phyloP scores from a whole-genome alignment of 2,888 invertebrate species.

The Dicyrtomina minuta region DNA sequence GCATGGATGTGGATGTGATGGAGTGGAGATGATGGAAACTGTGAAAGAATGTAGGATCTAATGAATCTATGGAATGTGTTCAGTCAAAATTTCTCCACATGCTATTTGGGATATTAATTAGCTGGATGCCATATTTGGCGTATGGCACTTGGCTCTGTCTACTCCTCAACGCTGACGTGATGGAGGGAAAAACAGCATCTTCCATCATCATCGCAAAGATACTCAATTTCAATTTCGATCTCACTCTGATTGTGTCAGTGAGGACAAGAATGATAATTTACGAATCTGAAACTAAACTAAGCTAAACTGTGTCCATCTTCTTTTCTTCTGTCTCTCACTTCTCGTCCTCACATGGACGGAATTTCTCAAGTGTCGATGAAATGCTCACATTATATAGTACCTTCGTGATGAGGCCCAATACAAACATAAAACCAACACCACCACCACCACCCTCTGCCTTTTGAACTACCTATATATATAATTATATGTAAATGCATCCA shows the following conservation, averaged over 20 bases:
- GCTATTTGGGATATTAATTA: conserved; percentile 11
- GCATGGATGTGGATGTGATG: no score
- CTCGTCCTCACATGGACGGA: neutral
- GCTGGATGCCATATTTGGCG: conserved; percentile 9
- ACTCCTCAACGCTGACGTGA: neutral
- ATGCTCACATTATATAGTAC: no score
- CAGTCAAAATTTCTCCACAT: no score
- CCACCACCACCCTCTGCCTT: no score
- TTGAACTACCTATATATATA: no score
- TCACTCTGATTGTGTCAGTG: neutral
- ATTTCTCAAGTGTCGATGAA: conserved; percentile 11
- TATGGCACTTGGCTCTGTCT: neutral
- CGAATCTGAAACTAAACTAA: no score
- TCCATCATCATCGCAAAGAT: neutral
- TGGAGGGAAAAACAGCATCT: neutral
- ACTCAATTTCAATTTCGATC: neutral
- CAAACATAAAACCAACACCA: no score
- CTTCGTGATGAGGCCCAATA: no score
- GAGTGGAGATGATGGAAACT: no score
- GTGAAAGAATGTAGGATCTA: no score
- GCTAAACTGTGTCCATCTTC: neutral
- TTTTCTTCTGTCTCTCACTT: neutral
- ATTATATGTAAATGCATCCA: no score
- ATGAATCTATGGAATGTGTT: no score
- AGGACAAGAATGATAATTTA: neutral